Percentiles rank a stretch among this genome's conserved stretches.
Conservation (phyloP, 2,888 invertebrate genomes). For the Schizaphis graminum region DNA sequence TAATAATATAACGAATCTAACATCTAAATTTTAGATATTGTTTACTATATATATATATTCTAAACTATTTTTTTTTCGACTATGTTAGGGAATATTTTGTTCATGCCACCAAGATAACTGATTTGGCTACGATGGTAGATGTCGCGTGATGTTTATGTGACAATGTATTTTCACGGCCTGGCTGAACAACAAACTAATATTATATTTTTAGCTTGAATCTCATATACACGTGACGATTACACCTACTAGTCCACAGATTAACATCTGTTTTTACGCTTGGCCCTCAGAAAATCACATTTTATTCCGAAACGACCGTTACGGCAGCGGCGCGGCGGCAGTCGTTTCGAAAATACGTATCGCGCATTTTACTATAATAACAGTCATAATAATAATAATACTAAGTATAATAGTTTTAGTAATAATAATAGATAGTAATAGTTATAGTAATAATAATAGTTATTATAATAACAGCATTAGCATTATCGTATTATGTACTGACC, state of each 20-base stretch:
- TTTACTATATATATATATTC: slow-evolving; percentile 56
- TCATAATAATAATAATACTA: slow-evolving; percentile 10
- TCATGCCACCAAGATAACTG: slow-evolving; percentile 65
- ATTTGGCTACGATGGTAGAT: slow-evolving; percentile 66
- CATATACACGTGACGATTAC: slow-evolving; percentile 36
- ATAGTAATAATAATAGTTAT: background rate
- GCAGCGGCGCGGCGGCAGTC: background rate
- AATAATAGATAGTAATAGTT: background rate
- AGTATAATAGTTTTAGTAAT: background rate
- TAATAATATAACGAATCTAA: slow-evolving; percentile 59
- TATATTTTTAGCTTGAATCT: slow-evolving; percentile 56
- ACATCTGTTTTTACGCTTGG: slow-evolving; percentile 46
- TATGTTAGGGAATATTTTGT: slow-evolving; percentile 60
- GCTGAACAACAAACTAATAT: slow-evolving; percentile 41
- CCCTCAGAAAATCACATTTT: slow-evolving; percentile 12
- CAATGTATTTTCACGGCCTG: slow-evolving; percentile 65
- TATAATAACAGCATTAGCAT: background rate
- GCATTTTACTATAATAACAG: background rate
- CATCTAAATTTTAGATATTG: slow-evolving; percentile 58
- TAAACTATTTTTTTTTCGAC: slow-evolving; percentile 60
- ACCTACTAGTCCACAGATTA: slow-evolving; percentile 39
- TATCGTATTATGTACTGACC: background rate
- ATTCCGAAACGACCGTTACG: slow-evolving; percentile 16
- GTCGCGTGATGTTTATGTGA: slow-evolving; percentile 62
- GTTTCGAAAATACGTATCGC: background rate